phyloP scores from a whole-genome alignment of 2,888 invertebrate genomes.

The Drosophila macrospina region DNA sequence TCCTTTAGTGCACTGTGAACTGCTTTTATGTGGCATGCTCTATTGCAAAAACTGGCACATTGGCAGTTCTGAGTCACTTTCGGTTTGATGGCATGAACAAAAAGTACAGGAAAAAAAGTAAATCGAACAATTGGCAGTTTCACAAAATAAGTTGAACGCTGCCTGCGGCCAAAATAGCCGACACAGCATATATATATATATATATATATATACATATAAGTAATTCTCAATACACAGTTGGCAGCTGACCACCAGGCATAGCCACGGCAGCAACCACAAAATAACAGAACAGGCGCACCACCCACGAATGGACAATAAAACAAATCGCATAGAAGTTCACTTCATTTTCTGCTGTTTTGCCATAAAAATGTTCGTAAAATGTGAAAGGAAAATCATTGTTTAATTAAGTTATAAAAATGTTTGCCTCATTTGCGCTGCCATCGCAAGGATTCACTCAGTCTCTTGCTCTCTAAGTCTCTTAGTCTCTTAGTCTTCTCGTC shows the following conservation, averaged over 20 bases:
- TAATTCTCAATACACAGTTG: constrained; percentile 54
- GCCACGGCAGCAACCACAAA: constrained; percentile 33
- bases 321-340: constrained; percentile 72
- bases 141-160: constrained; percentile 66
- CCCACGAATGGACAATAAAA: constrained; percentile 69
- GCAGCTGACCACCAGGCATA: too few species aligned
- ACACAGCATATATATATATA: constrained; percentile 59
- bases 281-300: constrained; percentile 6
- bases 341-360: constrained; percentile 48
- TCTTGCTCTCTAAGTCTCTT: neutral
- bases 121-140: constrained; percentile 72
- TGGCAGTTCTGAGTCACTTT: constrained; percentile 33
- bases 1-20: constrained; percentile 14
- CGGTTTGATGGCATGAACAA: constrained; percentile 39
- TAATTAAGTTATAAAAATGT: constrained; percentile 79
- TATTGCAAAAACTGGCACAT: constrained; percentile 41
- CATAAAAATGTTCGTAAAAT: constrained; percentile 52
- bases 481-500: neutral
- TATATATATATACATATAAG: constrained; percentile 35
- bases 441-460: constrained; percentile 10
- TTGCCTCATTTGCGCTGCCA: constrained; percentile 52
- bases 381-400: constrained; percentile 69
- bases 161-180: constrained; percentile 56
- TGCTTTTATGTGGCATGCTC: constrained; percentile 10
- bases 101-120: constrained; percentile 32